A percentile compares a stretch with the other conserved stretches of the same genome.
Conservation (phyloP, 1,140 invertebrate species). For the Drosophila kanapiae region DNA sequence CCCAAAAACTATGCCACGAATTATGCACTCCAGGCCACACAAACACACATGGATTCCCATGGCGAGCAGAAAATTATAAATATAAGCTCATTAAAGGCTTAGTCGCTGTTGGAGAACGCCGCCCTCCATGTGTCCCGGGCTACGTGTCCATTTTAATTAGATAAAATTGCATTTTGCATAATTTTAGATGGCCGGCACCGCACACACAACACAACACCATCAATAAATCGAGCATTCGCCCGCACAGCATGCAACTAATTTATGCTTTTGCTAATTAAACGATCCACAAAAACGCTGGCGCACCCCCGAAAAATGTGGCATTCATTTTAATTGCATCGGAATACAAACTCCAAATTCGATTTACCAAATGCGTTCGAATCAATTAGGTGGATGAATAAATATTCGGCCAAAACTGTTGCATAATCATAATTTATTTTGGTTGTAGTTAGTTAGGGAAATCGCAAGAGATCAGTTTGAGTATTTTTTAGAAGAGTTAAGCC, state of each 20-base stretch:
- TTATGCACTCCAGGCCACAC: conserved; percentile 38
- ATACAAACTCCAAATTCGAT: conserved; percentile 49
- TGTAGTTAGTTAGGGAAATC: not conserved
- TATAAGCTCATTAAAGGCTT: conserved; percentile 79
- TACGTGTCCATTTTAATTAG: conserved; percentile 70
- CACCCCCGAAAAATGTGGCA: conserved; percentile 43
- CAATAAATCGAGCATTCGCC: conserved; percentile 55
- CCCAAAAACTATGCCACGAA: conserved; percentile 55
- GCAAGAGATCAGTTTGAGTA: not conserved
- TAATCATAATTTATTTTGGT: too few species aligned
- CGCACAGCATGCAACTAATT: conserved; percentile 58
- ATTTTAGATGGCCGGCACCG: conserved; percentile 41
- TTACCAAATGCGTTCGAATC: conserved; percentile 25
- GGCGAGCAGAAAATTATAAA: conserved; percentile 62
- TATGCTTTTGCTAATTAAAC: conserved; percentile 70
- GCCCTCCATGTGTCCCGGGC: not conserved
- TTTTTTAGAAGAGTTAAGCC: too few species aligned
- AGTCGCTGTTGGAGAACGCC: conserved; percentile 38
- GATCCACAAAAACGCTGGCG: conserved; percentile 47
- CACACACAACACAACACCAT: conserved; percentile 28
- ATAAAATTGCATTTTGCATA: conserved; percentile 77
- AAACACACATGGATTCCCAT: conserved; percentile 7
- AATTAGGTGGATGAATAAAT: conserved; percentile 17
- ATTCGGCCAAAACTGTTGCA: not conserved
- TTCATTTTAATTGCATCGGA: conserved; percentile 51